Evolutionary conservation across 2,113 vertebrate genomes (phyloP).

Genomic region (Megaptera novaeangliae): DNA sequence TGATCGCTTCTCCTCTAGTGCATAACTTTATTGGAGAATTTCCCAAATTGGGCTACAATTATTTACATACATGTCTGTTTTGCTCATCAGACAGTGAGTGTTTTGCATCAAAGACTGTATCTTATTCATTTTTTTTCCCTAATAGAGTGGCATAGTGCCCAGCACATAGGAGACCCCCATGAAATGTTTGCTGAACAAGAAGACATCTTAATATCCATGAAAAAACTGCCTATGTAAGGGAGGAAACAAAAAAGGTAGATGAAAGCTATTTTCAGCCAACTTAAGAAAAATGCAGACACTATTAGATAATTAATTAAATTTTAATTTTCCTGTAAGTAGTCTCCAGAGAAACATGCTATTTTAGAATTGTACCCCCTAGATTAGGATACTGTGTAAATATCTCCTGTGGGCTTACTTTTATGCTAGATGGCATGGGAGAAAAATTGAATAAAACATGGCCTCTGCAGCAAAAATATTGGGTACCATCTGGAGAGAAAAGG

Average conservation of each 20-base stretch:
- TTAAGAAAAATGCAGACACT: conserved; percentile 48
- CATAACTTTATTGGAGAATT: conserved; percentile 27
- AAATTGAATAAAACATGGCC: background rate
- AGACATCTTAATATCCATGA: conserved; percentile 37
- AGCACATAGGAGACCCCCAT: background rate
- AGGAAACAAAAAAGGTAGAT: conserved; percentile 52
- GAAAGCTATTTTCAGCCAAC: conserved; percentile 54
- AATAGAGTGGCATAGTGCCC: background rate
- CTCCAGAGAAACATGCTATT: conserved; percentile 41
- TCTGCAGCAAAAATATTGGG: background rate
- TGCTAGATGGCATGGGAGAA: background rate
- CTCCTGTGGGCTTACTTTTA: background rate
- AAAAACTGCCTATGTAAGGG: conserved; percentile 41
- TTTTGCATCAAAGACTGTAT: conserved; percentile 22
- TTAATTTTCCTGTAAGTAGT: conserved; percentile 58
- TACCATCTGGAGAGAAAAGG: background rate
- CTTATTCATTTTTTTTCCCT: conserved; percentile 42
- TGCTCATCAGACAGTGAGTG: background rate
- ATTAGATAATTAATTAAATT: conserved; percentile 70
- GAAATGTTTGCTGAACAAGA: conserved; percentile 46
- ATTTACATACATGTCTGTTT: conserved; percentile 38
- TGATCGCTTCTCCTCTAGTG: background rate
- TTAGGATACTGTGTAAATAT: background rate
- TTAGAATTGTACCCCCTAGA: background rate
- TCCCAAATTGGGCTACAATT: conserved; percentile 19